A percentile compares a stretch with the other conserved stretches of the same genome.
Conservation (phyloP, 2,888 invertebrate species). For the Oasisia sp. region DNA sequence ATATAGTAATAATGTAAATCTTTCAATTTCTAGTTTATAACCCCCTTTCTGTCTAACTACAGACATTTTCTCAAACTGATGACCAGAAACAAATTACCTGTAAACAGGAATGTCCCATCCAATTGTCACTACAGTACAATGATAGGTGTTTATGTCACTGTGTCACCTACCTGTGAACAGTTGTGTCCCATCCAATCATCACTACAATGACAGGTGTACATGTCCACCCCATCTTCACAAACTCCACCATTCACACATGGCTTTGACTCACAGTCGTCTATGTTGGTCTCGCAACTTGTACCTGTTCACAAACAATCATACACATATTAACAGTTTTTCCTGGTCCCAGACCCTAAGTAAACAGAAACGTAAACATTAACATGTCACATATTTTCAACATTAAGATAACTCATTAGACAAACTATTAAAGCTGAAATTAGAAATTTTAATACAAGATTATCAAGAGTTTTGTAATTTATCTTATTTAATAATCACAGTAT, state of each 20-base stretch:
- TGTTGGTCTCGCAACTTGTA: constrained; percentile 18
- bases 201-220: background rate
- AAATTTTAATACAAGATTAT: no score
- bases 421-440: no score
- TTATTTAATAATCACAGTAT: no score
- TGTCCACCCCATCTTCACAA: background rate
- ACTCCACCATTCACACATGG: constrained; percentile 22
- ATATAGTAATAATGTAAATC: no score
- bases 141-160: background rate
- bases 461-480: no score
- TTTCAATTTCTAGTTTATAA: no score
- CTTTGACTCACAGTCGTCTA: constrained; percentile 22
- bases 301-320: background rate
- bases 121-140: background rate
- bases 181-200: background rate
- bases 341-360: no score
- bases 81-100: background rate
- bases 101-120: background rate
- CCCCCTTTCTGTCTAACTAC: no score
- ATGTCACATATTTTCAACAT: no score
- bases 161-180: background rate
- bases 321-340: background rate
- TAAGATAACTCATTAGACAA: no score
- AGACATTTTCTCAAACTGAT: no score
- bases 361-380: no score